These are phyloP conservation scores for Mesorhabditis spiculigera DNA, from an alignment of 2,888 invertebrate species.

Conservation along the genomic window DNA sequence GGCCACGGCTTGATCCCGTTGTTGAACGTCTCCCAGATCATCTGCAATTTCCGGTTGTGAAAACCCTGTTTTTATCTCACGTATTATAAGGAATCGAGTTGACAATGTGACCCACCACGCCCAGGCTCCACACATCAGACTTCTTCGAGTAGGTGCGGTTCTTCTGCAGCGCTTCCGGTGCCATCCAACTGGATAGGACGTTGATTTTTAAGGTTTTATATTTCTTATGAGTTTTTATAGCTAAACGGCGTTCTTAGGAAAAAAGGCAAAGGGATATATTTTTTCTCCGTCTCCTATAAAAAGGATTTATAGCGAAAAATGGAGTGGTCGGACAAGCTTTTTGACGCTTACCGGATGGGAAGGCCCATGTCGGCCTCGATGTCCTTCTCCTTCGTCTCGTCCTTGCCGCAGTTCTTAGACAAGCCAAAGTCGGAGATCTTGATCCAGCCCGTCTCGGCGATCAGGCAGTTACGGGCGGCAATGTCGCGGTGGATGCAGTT, in stretches of 20 bases:
- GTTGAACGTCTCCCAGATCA: slow-evolving; percentile 20
- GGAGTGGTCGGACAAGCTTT: no score
- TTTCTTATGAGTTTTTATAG: no score
- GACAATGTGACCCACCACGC: slow-evolving; percentile 35
- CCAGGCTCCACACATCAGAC: slow-evolving; percentile 43
- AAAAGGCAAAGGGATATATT: no score
- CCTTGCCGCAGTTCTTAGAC: slow-evolving; percentile 15
- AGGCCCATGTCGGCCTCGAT: neutral
- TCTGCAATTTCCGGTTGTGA: neutral
- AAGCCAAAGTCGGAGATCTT: slow-evolving; percentile 40
- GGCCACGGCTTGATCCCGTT: slow-evolving; percentile 28
- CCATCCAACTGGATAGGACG: slow-evolving; percentile 30
- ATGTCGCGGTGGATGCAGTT: slow-evolving; percentile 81
- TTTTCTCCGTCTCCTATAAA: no score
- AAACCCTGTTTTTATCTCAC: neutral
- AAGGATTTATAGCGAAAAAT: no score
- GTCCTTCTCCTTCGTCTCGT: slow-evolving; percentile 10
- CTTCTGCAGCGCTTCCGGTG: slow-evolving; percentile 36
- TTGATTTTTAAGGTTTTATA: no score
- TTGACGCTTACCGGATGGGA: neutral
- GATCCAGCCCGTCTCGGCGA: slow-evolving; percentile 22
- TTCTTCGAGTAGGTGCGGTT: slow-evolving; percentile 21
- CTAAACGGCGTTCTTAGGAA: no score
- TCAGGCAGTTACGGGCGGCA: slow-evolving; percentile 78
- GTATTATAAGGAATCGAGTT: slow-evolving; percentile 9